Evolutionary conservation across 2,797 vertebrate species (phyloP), one percentile per base, ranked within the genome.

Genomic region (Sebastes matsubarae): DNA sequence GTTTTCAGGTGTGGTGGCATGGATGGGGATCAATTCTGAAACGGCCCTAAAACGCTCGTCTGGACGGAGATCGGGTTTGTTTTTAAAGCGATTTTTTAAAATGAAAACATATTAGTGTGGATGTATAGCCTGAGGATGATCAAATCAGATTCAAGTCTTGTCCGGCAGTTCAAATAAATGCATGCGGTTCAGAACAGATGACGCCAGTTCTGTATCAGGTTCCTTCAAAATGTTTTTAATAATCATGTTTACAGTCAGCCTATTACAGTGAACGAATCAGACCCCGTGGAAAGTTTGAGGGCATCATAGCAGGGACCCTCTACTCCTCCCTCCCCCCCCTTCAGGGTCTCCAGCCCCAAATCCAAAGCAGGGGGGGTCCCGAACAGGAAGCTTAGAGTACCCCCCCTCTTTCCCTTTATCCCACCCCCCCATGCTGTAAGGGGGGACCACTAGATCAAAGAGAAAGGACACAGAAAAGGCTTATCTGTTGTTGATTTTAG

Each of bases 401-500:
- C 14, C 67, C 77, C 77, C 30, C 67, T 61, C 73, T 25, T 10
- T 34, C 73, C 36, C 42, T 24, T 65, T 25, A 54, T 59, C 32
- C 60, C 69, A 4, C 32, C 52, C 66, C 72, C 72, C 72, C 14
- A 36, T 65, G 64, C 64, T 80, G 54, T 68, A 70, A 67, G 24
- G 73, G 74, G 77, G 77, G 60, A 11, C 38, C 38, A 82, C 50
- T n/a, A 89, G 90, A 95, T 95, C 92, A 96, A 96, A 96, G 92
- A 65, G 59, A 50, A 65, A 6, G 75, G 85, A 83, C 82, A 88
- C 87, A 91, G 89, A 89, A 88, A 87, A 83, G 89, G 91, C 92
- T 94, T 94, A 94, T 95, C 95, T 95, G 95, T 90, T 95, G 94
- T 93, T 96, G 94, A 93, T 95, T 95, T 94, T 93, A 91, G 92